Percentiles rank a stretch among this genome's conserved stretches.
Conservation (phyloP, 2,113 vertebrate genomes). For the Amblyopsis rosae region DNA sequence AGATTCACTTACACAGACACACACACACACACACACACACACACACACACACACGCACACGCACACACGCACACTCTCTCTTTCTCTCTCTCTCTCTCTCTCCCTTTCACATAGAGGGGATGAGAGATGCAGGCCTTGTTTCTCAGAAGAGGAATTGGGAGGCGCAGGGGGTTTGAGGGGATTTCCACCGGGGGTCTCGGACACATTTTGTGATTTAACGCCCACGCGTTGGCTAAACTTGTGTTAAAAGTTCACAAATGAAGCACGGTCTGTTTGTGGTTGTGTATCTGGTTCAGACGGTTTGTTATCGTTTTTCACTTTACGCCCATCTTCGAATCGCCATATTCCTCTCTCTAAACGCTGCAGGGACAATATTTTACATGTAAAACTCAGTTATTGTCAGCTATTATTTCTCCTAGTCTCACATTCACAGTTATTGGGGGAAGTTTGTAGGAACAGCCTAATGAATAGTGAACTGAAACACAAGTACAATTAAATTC, state of each 20-base stretch:
- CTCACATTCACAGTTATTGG: too few species aligned
- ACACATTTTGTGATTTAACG: conserved; percentile 72
- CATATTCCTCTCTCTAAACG: too few species aligned
- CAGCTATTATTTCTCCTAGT: too few species aligned
- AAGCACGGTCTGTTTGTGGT: conserved; percentile 56
- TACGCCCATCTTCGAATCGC: background rate
- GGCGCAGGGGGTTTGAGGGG: conserved; percentile 73
- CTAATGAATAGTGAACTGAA: too few species aligned
- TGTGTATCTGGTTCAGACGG: conserved; percentile 49
- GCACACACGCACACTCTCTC: background rate
- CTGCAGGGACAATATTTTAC: too few species aligned
- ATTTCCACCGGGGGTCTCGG: conserved; percentile 69
- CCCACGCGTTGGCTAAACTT: conserved; percentile 75
- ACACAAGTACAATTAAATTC: background rate
- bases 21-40: conserved; percentile 23
- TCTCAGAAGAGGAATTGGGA: conserved; percentile 70
- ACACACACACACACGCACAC: conserved; percentile 32
- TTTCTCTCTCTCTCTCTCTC: too few species aligned
- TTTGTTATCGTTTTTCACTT: background rate
- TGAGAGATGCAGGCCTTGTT: conserved; percentile 55
- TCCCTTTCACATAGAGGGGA: background rate
- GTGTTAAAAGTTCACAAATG: conserved; percentile 69
- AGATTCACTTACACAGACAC: background rate
- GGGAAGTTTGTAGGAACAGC: too few species aligned
- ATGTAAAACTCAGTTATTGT: too few species aligned